Evolutionary conservation across 2,888 invertebrate species (phyloP), one percentile per base, ranked within the genome.

Genomic region (Acanthosepion esculentum): DNA sequence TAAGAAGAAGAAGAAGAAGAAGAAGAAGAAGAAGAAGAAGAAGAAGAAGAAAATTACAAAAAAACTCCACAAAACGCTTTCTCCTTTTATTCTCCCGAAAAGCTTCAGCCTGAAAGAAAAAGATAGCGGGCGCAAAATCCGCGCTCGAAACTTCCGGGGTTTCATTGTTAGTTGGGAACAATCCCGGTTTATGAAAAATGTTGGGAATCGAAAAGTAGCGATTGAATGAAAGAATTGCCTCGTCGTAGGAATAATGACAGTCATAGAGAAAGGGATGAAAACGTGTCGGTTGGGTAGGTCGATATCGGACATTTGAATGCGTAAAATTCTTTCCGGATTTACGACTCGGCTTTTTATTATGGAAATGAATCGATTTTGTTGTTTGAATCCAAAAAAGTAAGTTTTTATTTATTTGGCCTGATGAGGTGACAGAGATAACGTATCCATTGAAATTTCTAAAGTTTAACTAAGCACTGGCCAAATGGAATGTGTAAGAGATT

Each of bases 1-100:
- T 8, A 50, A 6, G 0, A 1, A 20, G 23, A 12, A n/a, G n/a
- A n/a, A n/a, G n/a, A n/a, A n/a, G n/a, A 50, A 6, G 0, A 1
- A 20, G 23, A 12, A n/a, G n/a, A n/a, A n/a, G n/a, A 50, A 6
- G 0, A 1, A 20, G 23, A 12, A n/a, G n/a, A n/a, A n/a, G n/a
- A 50, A 6, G 0, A 1, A 20, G 23, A 12, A n/a, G n/a, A n/a
- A n/a, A n/a, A 78, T 78, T 78, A 12, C 78, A 78, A 78, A 78
- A n/a, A 41, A 59, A 59, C 26, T 20, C 59, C 6, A 59, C 23
- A 78, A 78, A 78, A 78, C 7, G 12, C n/a, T 2, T 78, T 29
- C n/a, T 33, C 23, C n/a, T 78, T 78, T 78, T n/a, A 78, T 78
- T 78, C 78, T 78, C 18, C 15, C 5, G 12, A 78, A 78, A 78